Evolutionary conservation across 2,888 invertebrate species (phyloP).

Genomic region (Drosophila nr. perissopoda): DNA sequence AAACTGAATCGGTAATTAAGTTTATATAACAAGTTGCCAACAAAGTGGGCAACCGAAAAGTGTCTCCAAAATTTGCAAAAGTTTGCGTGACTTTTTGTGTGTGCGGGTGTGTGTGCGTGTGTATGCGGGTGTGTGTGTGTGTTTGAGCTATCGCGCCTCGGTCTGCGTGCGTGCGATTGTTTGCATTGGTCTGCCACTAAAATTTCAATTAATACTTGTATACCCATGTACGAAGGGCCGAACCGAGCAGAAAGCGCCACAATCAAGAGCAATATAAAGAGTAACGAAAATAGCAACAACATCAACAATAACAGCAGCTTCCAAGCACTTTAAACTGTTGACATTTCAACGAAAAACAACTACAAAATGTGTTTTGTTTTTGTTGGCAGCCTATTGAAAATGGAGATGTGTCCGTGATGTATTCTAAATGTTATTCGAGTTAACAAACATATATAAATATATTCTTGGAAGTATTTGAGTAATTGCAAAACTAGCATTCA

Average conservation of each 20-base stretch:
- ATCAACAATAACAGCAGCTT: conserved; percentile 9
- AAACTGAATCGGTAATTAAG: neutral
- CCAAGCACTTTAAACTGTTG: conserved; percentile 31
- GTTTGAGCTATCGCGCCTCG: conserved; percentile 2
- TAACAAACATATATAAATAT: neutral
- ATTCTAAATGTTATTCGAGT: neutral
- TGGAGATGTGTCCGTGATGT: conserved; percentile 22
- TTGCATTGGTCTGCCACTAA: conserved; percentile 47
- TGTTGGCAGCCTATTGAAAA: conserved; percentile 2
- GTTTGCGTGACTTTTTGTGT: neutral
- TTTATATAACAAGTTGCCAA: conserved; percentile 1
- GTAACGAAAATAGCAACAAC: conserved; percentile 21
- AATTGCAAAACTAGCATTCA: fast-evolving
- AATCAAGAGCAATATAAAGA: conserved; percentile 29
- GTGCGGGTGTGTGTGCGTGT: conserved; percentile 1
- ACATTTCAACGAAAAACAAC: conserved; percentile 30
- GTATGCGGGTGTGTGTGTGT: conserved; percentile 1
- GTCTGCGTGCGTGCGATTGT: conserved; percentile 9
- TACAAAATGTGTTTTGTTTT: conserved; percentile 4
- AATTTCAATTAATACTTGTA: conserved; percentile 60
- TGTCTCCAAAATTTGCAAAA: neutral
- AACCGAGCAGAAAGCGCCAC: conserved; percentile 1
- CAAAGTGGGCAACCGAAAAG: neutral
- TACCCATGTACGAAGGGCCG: conserved; percentile 6
- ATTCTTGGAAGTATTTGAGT: neutral